These are phyloP conservation scores for Hafferia zeledoni DNA, from an alignment of 2,797 vertebrate genomes.

Conservation along the genomic window DNA sequence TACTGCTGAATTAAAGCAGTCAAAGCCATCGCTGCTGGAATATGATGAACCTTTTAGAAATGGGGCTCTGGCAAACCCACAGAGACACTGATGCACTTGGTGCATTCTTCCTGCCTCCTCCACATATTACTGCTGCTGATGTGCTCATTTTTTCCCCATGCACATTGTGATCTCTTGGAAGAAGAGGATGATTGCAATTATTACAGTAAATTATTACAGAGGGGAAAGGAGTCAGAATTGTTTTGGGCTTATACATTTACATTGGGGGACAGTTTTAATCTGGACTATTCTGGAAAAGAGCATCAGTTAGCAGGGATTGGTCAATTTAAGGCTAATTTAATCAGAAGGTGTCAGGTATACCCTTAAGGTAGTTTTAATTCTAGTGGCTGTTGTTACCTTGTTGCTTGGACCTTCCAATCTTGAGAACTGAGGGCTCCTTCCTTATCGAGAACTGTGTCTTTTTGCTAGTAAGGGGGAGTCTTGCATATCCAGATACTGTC, in stretches of 20 bases:
- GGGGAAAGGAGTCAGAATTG: background rate
- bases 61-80: slow-evolving; percentile 72
- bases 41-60: slow-evolving; percentile 83
- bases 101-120: background rate
- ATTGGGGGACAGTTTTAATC: background rate
- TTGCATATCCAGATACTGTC: background rate
- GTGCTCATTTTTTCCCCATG: accelerated
- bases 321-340: background rate
- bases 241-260: background rate
- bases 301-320: background rate
- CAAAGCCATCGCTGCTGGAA: slow-evolving; percentile 78
- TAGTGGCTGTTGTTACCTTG: background rate
- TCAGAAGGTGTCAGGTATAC: background rate
- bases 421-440: background rate
- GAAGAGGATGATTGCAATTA: background rate
- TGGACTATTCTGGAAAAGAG: background rate
- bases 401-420: background rate
- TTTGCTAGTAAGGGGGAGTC: background rate
- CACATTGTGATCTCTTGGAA: background rate
- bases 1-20: slow-evolving; percentile 87
- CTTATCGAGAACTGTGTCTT: background rate
- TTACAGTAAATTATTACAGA: background rate
- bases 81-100: background rate
- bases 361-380: background rate
- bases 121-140: background rate